phyloP scores from a whole-genome alignment of 2,797 vertebrate species.

The Sebastes itinus region DNA sequence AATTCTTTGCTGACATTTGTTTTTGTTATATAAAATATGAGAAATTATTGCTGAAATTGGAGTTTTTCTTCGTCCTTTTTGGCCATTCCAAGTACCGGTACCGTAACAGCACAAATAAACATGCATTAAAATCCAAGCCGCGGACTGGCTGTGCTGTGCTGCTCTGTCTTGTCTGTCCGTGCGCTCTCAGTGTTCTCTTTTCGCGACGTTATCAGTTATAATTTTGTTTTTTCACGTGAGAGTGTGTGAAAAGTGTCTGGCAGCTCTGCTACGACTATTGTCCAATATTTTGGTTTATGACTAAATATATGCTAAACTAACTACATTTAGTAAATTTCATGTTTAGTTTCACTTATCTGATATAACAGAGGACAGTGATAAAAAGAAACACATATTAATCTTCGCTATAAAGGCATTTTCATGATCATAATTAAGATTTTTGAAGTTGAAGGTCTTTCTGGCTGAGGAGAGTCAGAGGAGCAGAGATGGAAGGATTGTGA shows the following conservation, averaged over 20 bases:
- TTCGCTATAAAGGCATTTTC: neutral
- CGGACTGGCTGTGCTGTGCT: too few species aligned
- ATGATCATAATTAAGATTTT: neutral
- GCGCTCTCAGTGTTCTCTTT: rapidly evolving
- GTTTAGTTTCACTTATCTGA: neutral
- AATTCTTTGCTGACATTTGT: neutral
- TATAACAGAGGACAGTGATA: neutral
- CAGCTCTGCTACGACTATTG: rapidly evolving
- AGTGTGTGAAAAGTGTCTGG: too few species aligned
- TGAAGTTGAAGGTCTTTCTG: neutral
- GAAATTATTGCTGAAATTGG: neutral
- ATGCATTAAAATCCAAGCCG: too few species aligned
- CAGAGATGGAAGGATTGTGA: slow-evolving; percentile 19
- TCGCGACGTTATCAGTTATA: too few species aligned
- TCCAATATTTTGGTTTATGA: too few species aligned
- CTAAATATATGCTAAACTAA: too few species aligned
- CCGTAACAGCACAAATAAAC: neutral
- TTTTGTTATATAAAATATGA: neutral
- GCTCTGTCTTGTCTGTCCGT: too few species aligned
- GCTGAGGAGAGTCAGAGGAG: neutral
- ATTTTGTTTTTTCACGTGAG: too few species aligned
- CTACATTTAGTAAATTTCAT: too few species aligned
- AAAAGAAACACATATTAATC: neutral
- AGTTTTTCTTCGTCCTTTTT: neutral
- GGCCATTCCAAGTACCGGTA: neutral